Percentiles rank a stretch among this genome's conserved stretches.
Evolutionary conservation across 2,888 invertebrate genomes (phyloP).

Genomic region (Erpobdella octoculata): DNA sequence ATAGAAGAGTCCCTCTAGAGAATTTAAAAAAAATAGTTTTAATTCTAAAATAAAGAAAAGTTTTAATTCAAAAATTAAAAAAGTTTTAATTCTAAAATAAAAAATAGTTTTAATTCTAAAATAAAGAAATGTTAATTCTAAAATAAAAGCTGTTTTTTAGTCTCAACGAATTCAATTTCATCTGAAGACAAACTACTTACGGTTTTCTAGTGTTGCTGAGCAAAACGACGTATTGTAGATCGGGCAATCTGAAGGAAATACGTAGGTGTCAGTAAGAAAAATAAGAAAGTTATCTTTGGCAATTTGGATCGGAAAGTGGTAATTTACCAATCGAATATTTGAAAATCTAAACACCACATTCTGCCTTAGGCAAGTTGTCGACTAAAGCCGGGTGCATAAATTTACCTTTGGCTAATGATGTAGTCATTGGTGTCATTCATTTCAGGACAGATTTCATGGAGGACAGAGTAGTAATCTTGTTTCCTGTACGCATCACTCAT

Average conservation of each 20-base stretch:
- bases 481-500: slow-evolving; percentile 60
- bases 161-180: no score
- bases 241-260: slow-evolving; percentile 45
- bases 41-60: no score
- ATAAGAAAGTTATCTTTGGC: no score
- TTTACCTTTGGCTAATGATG: slow-evolving; percentile 15
- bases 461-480: slow-evolving; percentile 63
- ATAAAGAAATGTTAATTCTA: no score
- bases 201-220: slow-evolving; percentile 54
- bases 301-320: no score
- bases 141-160: no score
- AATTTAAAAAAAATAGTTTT: not conserved
- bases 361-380: not conserved
- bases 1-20: slow-evolving; percentile 52
- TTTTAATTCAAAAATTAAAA: no score
- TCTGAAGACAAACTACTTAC: slow-evolving; percentile 56
- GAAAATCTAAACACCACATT: not conserved
- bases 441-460: slow-evolving; percentile 60
- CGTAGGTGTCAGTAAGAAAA: no score
- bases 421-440: slow-evolving; percentile 36
- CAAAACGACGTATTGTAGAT: slow-evolving; percentile 59
- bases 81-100: no score
- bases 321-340: slow-evolving; percentile 26
- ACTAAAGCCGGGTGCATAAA: not conserved
- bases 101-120: no score